Evolutionary conservation across 2,888 invertebrate species (phyloP), one percentile per base, ranked within the genome.

Genomic region (Syrista parreyssii): DNA sequence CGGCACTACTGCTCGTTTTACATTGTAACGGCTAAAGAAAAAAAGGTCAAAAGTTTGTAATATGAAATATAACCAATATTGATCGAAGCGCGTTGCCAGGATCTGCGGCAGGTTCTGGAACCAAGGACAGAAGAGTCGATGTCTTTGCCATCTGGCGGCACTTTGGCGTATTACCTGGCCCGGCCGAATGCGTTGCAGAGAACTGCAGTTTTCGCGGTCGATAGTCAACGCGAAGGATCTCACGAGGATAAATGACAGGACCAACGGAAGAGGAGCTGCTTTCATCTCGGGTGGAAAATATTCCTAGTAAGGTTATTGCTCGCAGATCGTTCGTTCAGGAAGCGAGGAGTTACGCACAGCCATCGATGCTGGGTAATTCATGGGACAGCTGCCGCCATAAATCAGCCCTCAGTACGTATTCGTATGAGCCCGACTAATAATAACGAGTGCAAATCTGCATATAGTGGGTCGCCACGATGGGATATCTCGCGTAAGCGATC

Each of bases 101-200:
- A 73, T 69, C 68, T 76, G 80, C 81, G 82, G 79, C 75, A 78
- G 82, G 72, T 15, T 15, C 32, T 32, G 32, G 78, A 81, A 83
- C 75, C 75, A 73, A 55, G 72, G 79, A 77, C 75, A 33, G 73
- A 84, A 88, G 87, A 88, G 87, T 86, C 81, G 86, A 88, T 86
- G 86, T 84, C 85, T 86, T 89, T 88, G 91, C 91, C 91, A 91
- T 91, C 91, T 91, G 86, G 89, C 87, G 91, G 91, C 87, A 83
- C 82, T 78, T 78, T 78, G 79, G 79, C 81, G 88, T 83, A 90
- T 88, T 86, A 86, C 84, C 84, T 84, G 84, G 73, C 80, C 86
- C 82, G 9, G 55, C 55, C 23, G 83, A 83, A 81, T 78, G 80
- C 79, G 83, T 82, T 88, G 87, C 89, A 89, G 89, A 84, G 84